These are phyloP conservation scores for Eurystomus gularis DNA, from an alignment of 2,113 vertebrate species.

Conservation along the genomic window DNA sequence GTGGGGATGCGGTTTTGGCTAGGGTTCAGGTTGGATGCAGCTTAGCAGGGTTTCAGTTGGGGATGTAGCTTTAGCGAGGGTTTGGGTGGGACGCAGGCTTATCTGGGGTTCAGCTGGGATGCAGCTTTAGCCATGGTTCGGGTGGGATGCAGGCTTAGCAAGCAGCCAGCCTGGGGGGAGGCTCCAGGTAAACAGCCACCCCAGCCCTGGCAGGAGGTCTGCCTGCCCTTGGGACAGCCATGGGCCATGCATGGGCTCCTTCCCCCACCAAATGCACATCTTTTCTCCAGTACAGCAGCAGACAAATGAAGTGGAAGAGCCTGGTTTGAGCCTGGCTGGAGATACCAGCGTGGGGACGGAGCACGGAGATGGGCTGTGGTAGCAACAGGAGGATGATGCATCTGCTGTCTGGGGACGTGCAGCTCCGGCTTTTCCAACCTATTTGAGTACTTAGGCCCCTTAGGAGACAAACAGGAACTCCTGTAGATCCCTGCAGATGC, in stretches of 20 bases:
- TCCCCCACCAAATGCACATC: neutral
- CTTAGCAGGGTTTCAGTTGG: neutral
- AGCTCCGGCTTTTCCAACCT: neutral
- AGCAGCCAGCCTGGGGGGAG: neutral
- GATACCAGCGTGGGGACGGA: rapidly evolving
- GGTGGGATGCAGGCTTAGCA: neutral
- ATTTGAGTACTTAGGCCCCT: neutral
- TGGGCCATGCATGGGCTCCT: neutral
- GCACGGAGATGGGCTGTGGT: rapidly evolving
- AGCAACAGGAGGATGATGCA: neutral
- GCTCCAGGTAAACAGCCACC: neutral
- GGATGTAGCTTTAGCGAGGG: neutral
- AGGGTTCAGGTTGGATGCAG: neutral
- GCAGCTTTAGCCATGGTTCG: neutral
- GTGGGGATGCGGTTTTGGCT: neutral
- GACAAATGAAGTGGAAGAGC: neutral
- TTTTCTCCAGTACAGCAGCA: neutral
- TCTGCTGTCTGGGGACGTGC: neutral
- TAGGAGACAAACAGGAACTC: neutral
- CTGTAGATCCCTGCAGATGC: neutral
- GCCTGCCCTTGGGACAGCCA: neutral
- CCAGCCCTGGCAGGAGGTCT: neutral
- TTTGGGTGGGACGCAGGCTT: neutral
- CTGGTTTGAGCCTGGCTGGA: neutral
- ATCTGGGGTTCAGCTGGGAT: neutral